Evolutionary conservation across 2,797 vertebrate genomes (phyloP).

Genomic region (Paedocypris micromegethes): DNA sequence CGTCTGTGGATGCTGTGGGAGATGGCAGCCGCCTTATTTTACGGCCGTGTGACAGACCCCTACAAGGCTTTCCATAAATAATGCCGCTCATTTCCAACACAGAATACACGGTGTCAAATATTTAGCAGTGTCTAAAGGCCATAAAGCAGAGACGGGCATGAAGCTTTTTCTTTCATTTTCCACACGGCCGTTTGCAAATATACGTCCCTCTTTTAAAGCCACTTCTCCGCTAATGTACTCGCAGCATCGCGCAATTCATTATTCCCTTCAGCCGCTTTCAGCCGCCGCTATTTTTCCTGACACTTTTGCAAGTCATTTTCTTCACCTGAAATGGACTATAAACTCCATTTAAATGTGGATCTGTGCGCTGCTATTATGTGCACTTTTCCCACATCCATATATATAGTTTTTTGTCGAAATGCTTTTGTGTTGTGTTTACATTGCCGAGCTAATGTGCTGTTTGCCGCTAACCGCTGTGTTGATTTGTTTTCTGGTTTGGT

Average conservation of each 20-base stretch:
- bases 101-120: slow-evolving; percentile 63
- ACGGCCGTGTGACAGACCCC: slow-evolving; percentile 50
- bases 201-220: slow-evolving; percentile 5
- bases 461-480: no score
- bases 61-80: slow-evolving; percentile 63
- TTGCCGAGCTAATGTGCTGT: no score
- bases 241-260: slow-evolving; percentile 7
- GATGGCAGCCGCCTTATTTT: slow-evolving; percentile 48
- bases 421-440: no score
- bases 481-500: no score
- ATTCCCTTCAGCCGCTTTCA: slow-evolving; percentile 25
- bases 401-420: no score
- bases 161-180: slow-evolving; percentile 43
- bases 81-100: slow-evolving; percentile 40
- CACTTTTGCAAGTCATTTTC: background rate
- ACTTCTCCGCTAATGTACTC: slow-evolving; percentile 5
- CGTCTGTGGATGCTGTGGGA: slow-evolving; percentile 24
- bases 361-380: no score
- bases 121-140: slow-evolving; percentile 58
- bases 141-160: slow-evolving; percentile 45
- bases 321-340: slow-evolving; percentile 19
- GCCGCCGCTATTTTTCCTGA: slow-evolving; percentile 6
- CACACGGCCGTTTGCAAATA: slow-evolving; percentile 35
- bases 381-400: no score
- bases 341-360: no score